Evolutionary conservation across 2,888 invertebrate genomes (phyloP).

Genomic region (Agriotes lineatus): DNA sequence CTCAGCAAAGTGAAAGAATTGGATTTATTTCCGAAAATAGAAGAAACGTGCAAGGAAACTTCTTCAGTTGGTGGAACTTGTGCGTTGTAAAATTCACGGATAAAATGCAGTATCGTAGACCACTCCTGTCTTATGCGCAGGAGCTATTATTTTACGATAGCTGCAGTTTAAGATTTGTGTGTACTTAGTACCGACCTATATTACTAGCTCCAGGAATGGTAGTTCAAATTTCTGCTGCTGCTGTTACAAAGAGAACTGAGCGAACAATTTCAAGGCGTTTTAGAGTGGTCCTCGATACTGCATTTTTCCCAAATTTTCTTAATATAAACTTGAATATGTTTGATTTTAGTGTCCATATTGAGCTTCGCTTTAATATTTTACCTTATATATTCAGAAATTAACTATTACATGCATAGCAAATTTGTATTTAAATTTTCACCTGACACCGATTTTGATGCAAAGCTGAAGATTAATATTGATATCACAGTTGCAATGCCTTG

Average conservation of each 20-base stretch:
- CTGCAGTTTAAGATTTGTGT: too few relatives aligned
- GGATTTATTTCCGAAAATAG: conserved; percentile 96
- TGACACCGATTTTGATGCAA: conserved; percentile 89
- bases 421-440: conserved; percentile 90
- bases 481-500: conserved; percentile 97
- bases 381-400: conserved; percentile 87
- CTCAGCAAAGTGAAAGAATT: conserved; percentile 89
- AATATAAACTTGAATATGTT: too few relatives aligned
- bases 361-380: conserved; percentile 82
- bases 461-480: conserved; percentile 93
- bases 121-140: too few relatives aligned
- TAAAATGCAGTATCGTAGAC: too few relatives aligned
- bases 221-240: too few relatives aligned
- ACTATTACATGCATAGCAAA: conserved; percentile 86
- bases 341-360: conserved; percentile 77
- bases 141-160: conserved; percentile 28
- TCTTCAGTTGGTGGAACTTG: conserved; percentile 92
- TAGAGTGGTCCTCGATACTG: too few relatives aligned
- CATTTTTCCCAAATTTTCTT: too few relatives aligned
- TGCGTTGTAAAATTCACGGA: conserved; percentile 55
- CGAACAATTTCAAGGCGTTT: too few relatives aligned
- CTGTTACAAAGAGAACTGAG: too few relatives aligned
- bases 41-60: conserved; percentile 89
- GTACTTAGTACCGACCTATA: too few relatives aligned
- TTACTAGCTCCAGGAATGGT: too few relatives aligned